Evolutionary conservation across 1,140 invertebrate genomes (phyloP).

Genomic region (Dolichoris vasculosae): DNA sequence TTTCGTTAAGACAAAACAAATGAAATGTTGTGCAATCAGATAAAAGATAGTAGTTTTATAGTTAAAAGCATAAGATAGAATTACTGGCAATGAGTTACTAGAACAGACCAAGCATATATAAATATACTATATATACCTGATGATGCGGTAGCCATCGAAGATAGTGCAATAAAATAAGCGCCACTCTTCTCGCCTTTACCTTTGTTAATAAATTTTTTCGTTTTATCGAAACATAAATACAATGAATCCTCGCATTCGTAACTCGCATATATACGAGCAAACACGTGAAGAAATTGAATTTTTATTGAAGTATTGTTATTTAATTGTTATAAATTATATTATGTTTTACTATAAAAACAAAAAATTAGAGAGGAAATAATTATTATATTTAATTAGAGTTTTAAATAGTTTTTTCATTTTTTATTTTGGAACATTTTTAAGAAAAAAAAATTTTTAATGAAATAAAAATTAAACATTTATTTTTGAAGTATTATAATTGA

Average conservation of each 20-base stretch:
- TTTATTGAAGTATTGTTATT: neutral
- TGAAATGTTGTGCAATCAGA: conserved; percentile 51
- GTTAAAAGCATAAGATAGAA: conserved; percentile 42
- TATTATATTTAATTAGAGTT: too few species aligned
- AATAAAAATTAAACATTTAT: neutral
- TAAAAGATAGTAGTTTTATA: conserved; percentile 40
- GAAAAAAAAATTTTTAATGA: neutral
- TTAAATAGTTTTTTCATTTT: too few species aligned
- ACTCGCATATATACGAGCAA: conserved; percentile 1
- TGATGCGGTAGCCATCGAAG: conserved; percentile 51
- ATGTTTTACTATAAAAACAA: neutral
- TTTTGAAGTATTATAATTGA: conserved; percentile 14
- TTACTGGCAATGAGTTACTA: conserved; percentile 54
- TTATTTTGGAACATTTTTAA: too few species aligned
- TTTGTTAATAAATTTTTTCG: conserved; percentile 38
- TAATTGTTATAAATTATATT: neutral
- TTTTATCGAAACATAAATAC: neutral
- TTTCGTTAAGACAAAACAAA: conserved; percentile 24
- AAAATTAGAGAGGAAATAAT: too few species aligned
- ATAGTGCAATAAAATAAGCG: conserved; percentile 49
- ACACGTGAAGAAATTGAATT: conserved; percentile 16
- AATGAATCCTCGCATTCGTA: conserved; percentile 39
- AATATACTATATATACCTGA: conserved; percentile 48
- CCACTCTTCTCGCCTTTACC: conserved; percentile 35
- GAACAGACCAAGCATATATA: conserved; percentile 47